phyloP scores from a whole-genome alignment of 1,140 invertebrate species.

The Drosophila jambulina region DNA sequence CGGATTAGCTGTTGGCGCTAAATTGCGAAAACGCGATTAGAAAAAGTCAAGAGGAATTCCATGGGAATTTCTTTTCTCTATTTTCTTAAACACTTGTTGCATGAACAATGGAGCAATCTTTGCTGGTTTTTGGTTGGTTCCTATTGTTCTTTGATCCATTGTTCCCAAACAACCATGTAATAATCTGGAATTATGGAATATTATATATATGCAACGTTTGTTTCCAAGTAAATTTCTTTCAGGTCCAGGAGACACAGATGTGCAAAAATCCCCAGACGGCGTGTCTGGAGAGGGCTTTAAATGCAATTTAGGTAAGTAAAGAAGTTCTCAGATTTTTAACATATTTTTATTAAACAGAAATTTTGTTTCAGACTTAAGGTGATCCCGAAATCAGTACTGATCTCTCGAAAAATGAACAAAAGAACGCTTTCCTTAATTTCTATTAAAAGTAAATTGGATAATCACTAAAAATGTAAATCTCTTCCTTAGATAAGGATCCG shows the following conservation, averaged over 20 bases:
- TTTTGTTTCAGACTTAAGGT: too few species aligned
- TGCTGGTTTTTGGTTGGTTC: constrained; percentile 11
- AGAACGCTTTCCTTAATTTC: not conserved
- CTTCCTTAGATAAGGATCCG: constrained; percentile 11
- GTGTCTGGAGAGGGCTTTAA: constrained; percentile 39
- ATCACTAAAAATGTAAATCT: constrained; percentile 17
- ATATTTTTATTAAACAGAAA: too few species aligned
- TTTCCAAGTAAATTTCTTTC: constrained; percentile 61
- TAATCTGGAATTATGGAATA: constrained; percentile 65
- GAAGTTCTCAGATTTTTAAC: too few species aligned
- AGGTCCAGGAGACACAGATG: constrained; percentile 47
- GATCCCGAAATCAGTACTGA: not conserved
- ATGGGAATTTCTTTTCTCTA: constrained; percentile 55
- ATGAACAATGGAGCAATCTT: constrained; percentile 32
- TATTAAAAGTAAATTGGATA: not conserved
- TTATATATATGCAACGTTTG: constrained; percentile 53
- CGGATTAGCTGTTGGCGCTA: constrained; percentile 79
- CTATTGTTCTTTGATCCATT: constrained; percentile 26
- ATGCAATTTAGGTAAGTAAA: too few species aligned
- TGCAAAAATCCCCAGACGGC: constrained; percentile 51
- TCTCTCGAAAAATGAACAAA: not conserved
- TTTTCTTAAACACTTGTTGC: constrained; percentile 36
- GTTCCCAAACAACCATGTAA: constrained; percentile 73
- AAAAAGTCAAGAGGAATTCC: constrained; percentile 34
- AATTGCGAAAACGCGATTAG: constrained; percentile 82